phyloP scores from a whole-genome alignment of 2,888 invertebrate species.

The Neoaliturus tenellus region DNA sequence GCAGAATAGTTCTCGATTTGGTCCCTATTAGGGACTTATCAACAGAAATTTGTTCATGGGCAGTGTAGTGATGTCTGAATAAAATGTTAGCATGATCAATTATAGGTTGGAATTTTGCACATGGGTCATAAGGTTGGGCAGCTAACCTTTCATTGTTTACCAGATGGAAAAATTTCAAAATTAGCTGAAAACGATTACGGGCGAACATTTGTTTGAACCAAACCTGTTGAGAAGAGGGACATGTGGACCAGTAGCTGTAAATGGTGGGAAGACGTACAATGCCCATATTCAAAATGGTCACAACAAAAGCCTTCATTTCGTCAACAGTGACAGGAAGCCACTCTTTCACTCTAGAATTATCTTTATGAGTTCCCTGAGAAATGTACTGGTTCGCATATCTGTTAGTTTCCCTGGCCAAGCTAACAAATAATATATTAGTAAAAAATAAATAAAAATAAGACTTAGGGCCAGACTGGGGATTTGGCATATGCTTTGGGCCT shows the following conservation, averaged over 20 bases:
- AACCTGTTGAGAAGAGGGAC: background rate
- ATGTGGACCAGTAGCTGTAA: background rate
- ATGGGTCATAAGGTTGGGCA: background rate
- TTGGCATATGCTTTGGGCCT: conserved; percentile 2
- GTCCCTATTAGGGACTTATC: background rate
- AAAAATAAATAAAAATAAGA: conserved; percentile 24
- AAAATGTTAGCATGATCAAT: background rate
- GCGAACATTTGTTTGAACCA: background rate
- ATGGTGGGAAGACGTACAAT: background rate
- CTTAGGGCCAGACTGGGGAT: background rate
- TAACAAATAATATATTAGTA: background rate
- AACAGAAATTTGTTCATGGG: background rate
- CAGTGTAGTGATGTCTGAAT: background rate
- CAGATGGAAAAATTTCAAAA: background rate
- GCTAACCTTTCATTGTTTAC: background rate
- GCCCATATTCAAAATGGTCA: background rate
- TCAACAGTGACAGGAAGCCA: background rate
- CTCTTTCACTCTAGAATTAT: background rate
- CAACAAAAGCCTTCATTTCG: conserved; percentile 15
- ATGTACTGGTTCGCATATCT: background rate
- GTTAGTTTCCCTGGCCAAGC: background rate
- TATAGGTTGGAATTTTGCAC: background rate
- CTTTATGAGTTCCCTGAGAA: background rate
- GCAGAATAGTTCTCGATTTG: background rate
- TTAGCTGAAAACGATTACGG: background rate